These are phyloP conservation scores for Dastarcus helophoroides DNA, from an alignment of 2,888 invertebrate genomes.

Conservation along the genomic window DNA sequence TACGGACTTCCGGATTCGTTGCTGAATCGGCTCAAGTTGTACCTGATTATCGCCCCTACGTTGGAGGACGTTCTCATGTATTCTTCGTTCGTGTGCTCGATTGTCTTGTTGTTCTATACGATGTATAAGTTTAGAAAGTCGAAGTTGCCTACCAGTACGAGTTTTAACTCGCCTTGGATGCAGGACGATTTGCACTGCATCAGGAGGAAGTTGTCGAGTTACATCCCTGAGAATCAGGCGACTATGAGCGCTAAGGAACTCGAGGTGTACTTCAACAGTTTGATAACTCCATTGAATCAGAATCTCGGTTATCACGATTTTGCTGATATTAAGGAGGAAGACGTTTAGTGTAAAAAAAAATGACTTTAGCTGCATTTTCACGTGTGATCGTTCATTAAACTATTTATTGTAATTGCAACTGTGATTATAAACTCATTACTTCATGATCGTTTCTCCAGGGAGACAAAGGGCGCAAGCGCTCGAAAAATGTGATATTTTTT, in stretches of 20 bases:
- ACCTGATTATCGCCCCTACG: conserved; percentile 59
- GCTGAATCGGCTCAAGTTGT: conserved; percentile 55
- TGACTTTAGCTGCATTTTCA: too few species aligned
- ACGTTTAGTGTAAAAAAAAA: too few species aligned
- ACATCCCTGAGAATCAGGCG: conserved; percentile 24
- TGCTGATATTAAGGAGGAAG: too few species aligned
- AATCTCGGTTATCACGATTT: too few species aligned
- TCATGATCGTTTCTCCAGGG: too few species aligned
- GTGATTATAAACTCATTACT: too few species aligned
- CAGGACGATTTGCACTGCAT: conserved; percentile 25
- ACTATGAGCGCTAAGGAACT: conserved; percentile 29
- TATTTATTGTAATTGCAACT: too few species aligned
- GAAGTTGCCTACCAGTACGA: conserved; percentile 10
- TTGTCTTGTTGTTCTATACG: conserved; percentile 41
- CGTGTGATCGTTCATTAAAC: too few species aligned
- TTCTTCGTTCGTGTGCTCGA: conserved; percentile 40
- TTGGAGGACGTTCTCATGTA: conserved; percentile 48
- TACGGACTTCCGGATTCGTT: conserved; percentile 50
- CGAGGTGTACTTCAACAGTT: conserved; percentile 26
- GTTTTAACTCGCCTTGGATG: conserved; percentile 23
- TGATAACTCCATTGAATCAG: conserved; percentile 19
- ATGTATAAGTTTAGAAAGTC: conserved; percentile 30
- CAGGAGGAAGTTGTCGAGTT: conserved; percentile 27
- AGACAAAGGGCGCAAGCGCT: too few species aligned
- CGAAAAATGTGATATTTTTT: too few species aligned